Evolutionary conservation across 2,888 invertebrate genomes (phyloP), one percentile per base, ranked within the genome.

Genomic region (Cordilura impudica): DNA sequence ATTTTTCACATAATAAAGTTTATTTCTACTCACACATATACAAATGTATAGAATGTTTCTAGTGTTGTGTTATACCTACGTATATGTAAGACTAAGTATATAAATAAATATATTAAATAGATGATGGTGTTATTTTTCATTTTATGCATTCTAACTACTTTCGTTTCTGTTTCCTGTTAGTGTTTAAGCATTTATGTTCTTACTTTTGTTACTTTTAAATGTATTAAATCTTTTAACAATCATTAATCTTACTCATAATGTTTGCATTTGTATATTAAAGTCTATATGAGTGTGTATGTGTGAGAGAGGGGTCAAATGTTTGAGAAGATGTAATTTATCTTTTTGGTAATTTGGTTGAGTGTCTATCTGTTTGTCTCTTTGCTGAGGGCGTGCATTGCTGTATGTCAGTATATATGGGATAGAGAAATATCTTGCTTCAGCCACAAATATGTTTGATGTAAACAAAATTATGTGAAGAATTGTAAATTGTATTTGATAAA

Each of bases 221-320:
- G 31, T 65, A 56, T 58, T 60, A 65, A 53, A 58, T 53, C 29
- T 47, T 63, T 47, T 60, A 60, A 58, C 45, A 8, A 73, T 60
- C 78, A 78, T 78, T 78, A 74, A 78, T 78, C 73, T 74, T 74
- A 19, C 53, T 66, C 31, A 18, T 60, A 39, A 54, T 73, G 35
- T 47, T 49, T 18, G 56, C 16, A 31, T 31, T 51, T 21, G 14
- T 53, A 26, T 26, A 5, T 47, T 53, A 26, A 26, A 26, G 26
- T 26, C 45, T 16, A 14, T 16, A 29, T 31, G 43, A 43, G 43
- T 10, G n/a, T 21, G 26, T 26, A 4, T 39, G 29, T 29, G 43
- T 53, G 10, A 4, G 29, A n/a, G 8, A 43, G 35, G 39, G 60
- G 66, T 72, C 67, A 74, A 74, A 67, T 45, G 35, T 67, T 61